Evolutionary conservation across 2,888 invertebrate species (phyloP).

Genomic region (Drosophila flavopinicola): DNA sequence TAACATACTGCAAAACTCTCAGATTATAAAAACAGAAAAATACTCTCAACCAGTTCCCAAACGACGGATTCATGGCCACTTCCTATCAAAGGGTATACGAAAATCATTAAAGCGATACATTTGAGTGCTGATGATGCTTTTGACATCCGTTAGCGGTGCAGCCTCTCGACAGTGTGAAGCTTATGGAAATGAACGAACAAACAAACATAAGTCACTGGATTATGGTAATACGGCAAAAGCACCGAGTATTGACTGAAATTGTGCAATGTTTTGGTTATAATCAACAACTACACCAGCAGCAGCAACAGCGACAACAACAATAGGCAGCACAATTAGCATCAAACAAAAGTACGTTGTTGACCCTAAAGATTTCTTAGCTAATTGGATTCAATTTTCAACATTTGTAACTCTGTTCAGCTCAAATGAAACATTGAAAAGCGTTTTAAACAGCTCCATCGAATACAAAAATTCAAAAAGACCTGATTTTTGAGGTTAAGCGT

Average conservation of each 20-base stretch:
- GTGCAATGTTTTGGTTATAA: slow-evolving; percentile 53
- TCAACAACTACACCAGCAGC: slow-evolving; percentile 36
- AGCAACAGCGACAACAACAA: slow-evolving; percentile 13
- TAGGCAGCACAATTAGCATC: slow-evolving; percentile 18
- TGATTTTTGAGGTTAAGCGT: too few relatives aligned
- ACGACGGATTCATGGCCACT: too few relatives aligned
- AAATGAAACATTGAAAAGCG: slow-evolving; percentile 9
- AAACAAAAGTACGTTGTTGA: slow-evolving; percentile 14
- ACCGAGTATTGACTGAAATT: slow-evolving; percentile 45
- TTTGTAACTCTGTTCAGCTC: background rate
- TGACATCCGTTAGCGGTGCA: slow-evolving; percentile 2
- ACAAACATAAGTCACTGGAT: slow-evolving; percentile 66
- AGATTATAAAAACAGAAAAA: too few relatives aligned
- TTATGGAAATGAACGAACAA: slow-evolving; percentile 62
- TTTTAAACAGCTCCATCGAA: background rate
- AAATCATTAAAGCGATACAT: slow-evolving; percentile 1
- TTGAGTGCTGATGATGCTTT: slow-evolving; percentile 4
- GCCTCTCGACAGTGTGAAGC: slow-evolving; percentile 40
- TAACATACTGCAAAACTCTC: too few relatives aligned
- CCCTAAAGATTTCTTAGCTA: slow-evolving; percentile 31
- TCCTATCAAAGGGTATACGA: background rate
- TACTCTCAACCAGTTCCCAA: too few relatives aligned
- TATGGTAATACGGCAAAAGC: slow-evolving; percentile 58
- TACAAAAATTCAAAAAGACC: slow-evolving; percentile 17
- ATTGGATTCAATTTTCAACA: slow-evolving; percentile 35